A percentile compares a stretch with the other conserved stretches of the same genome.
Conservation (phyloP, 2,888 invertebrate species). For the Microctonus brassicae region DNA sequence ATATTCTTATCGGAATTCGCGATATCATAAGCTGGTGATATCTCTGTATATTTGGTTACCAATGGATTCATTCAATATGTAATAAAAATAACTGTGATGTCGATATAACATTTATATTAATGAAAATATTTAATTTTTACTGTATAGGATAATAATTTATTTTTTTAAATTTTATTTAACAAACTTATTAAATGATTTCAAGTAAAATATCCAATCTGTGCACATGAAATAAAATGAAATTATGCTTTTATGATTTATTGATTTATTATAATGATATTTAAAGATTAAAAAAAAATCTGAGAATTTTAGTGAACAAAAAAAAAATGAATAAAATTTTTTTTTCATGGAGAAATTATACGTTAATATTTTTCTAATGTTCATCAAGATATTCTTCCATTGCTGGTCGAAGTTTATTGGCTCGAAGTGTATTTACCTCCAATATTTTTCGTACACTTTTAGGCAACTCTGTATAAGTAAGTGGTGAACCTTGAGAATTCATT, state of each 20-base stretch:
- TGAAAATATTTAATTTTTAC: too few relatives aligned
- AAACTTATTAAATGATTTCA: neutral
- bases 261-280: neutral
- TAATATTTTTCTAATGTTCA: neutral
- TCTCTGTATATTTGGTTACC: neutral
- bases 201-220: neutral
- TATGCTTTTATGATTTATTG: neutral
- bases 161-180: too few relatives aligned
- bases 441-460: slow-evolving; percentile 13
- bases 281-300: neutral
- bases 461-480: neutral
- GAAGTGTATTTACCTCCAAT: slow-evolving; percentile 5
- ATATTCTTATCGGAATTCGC: slow-evolving; percentile 29
- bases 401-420: slow-evolving; percentile 6
- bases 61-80: neutral
- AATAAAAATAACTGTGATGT: too few relatives aligned
- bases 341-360: neutral
- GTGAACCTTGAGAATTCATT: neutral
- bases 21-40: neutral
- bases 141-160: too few relatives aligned
- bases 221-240: too few relatives aligned
- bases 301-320: too few relatives aligned
- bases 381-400: slow-evolving; percentile 21
- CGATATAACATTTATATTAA: too few relatives aligned
- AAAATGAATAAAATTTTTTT: neutral